Evolutionary conservation across 2,113 vertebrate species (phyloP).

Genomic region (Otis tarda): DNA sequence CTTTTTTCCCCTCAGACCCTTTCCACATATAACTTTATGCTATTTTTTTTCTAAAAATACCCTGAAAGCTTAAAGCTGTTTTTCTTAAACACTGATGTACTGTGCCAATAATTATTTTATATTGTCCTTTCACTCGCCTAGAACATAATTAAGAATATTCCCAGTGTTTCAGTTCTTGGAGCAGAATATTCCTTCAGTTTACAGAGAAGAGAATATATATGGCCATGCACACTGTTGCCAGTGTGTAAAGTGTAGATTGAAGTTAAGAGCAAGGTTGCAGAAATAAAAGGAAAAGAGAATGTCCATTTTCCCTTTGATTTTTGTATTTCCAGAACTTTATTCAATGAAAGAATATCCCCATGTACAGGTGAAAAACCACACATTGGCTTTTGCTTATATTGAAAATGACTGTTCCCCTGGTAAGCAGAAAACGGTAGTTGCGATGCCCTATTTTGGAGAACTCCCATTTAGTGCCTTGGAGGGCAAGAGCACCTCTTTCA

Average conservation of each 20-base stretch:
- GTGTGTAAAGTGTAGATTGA: not conserved
- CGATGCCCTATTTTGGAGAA: constrained; percentile 37
- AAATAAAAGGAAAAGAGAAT: not conserved
- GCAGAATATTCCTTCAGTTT: not conserved
- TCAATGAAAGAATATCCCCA: not conserved
- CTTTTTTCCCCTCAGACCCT: not conserved
- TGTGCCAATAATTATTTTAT: not conserved
- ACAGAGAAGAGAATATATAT: not conserved
- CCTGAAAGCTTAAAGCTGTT: not conserved
- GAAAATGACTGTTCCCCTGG: not conserved
- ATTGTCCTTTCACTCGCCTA: not conserved
- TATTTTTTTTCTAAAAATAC: not conserved
- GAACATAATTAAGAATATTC: not conserved
- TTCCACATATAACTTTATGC: not conserved
- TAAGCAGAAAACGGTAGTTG: not conserved
- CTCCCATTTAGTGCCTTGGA: constrained; percentile 19
- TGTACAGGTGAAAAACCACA: not conserved
- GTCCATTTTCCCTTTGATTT: not conserved
- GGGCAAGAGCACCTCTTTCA: constrained; percentile 34
- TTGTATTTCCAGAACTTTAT: not conserved
- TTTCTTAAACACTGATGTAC: not conserved
- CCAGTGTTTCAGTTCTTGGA: not conserved
- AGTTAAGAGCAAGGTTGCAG: not conserved
- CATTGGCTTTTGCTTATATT: not conserved
- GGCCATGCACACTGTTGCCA: not conserved